These are phyloP conservation scores for Pterophyllum scalare DNA, from an alignment of 2,113 vertebrate genomes.

Conservation along the genomic window DNA sequence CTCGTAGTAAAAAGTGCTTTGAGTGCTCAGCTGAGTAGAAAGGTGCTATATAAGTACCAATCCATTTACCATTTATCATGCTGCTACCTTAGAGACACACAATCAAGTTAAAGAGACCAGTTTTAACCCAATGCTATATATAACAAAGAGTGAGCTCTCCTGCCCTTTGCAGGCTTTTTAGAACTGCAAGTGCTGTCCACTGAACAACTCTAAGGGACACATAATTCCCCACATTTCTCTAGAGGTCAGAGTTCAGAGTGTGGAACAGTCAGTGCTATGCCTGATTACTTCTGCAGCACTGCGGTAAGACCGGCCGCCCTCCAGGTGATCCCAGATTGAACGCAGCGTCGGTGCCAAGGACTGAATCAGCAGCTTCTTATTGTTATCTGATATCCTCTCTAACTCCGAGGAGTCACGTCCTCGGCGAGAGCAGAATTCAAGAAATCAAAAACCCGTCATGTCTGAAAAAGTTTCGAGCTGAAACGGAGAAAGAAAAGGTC, in stretches of 20 bases:
- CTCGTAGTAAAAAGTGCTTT: neutral
- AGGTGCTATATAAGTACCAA: neutral
- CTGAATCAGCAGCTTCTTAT: slow-evolving; percentile 48
- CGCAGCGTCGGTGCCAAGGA: neutral
- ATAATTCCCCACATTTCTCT: neutral
- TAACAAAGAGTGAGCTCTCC: neutral
- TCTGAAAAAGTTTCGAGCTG: slow-evolving; percentile 31
- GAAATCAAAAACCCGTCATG: slow-evolving; percentile 37
- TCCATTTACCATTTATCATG: neutral
- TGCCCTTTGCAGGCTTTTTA: neutral
- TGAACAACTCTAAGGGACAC: neutral
- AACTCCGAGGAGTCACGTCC: neutral
- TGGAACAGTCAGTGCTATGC: slow-evolving; percentile 4
- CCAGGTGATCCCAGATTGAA: slow-evolving; percentile 43
- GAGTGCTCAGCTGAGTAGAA: neutral
- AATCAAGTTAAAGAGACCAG: neutral
- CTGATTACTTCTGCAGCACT: slow-evolving; percentile 30
- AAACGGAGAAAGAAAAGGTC: slow-evolving; percentile 16
- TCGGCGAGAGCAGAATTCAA: neutral
- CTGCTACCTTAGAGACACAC: neutral
- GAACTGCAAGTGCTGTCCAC: neutral
- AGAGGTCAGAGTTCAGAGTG: slow-evolving; percentile 38
- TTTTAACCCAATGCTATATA: neutral
- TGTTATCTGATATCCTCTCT: slow-evolving; percentile 26
- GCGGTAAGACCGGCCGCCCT: slow-evolving; percentile 15